Evolutionary conservation across 2,888 invertebrate genomes (phyloP).

Genomic region (Kryphioiulus occultus): DNA sequence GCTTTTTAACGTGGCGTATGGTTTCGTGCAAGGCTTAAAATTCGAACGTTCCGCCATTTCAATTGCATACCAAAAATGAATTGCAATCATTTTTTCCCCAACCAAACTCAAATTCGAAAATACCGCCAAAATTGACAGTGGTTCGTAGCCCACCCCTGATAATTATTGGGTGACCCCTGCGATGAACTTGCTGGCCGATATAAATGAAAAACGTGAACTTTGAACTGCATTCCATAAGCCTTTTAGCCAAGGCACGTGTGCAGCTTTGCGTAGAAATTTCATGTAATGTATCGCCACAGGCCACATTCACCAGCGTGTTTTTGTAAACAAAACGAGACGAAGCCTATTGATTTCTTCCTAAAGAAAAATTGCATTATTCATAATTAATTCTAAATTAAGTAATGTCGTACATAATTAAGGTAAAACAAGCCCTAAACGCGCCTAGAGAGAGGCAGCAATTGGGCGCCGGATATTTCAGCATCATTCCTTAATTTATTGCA

Average conservation of each 20-base stretch:
- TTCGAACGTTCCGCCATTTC: not conserved
- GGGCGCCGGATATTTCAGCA: no score
- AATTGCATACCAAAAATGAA: not conserved
- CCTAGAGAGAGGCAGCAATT: not conserved
- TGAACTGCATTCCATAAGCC: not conserved
- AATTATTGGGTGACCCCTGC: not conserved
- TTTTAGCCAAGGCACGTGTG: not conserved
- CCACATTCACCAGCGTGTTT: not conserved
- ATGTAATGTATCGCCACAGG: not conserved
- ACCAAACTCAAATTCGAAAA: not conserved
- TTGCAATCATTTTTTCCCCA: not conserved
- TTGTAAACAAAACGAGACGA: not conserved
- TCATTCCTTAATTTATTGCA: no score
- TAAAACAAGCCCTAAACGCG: conserved; percentile 2
- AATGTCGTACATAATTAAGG: not conserved
- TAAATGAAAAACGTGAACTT: not conserved
- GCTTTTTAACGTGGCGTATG: not conserved
- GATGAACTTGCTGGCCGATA: not conserved
- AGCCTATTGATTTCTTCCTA: not conserved
- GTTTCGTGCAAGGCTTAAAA: not conserved
- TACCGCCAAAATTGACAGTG: not conserved
- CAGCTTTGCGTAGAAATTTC: not conserved
- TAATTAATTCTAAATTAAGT: not conserved
- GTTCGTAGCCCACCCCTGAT: not conserved
- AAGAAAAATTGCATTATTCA: not conserved